phyloP scores from a whole-genome alignment of 2,113 vertebrate species.

The Callorhinus ursinus region DNA sequence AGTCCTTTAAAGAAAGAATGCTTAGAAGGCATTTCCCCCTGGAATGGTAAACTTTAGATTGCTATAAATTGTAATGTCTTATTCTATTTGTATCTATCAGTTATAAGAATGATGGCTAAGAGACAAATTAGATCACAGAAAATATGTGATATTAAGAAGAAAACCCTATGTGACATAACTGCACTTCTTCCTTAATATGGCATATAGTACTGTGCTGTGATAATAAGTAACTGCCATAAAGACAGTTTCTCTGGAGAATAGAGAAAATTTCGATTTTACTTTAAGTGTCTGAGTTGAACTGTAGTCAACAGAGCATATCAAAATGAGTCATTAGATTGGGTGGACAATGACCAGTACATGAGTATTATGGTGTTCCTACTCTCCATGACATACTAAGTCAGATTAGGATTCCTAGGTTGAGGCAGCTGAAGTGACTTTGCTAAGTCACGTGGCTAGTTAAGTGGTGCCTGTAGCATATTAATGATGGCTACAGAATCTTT shows the following conservation, averaged over 20 bases:
- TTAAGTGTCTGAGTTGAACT: slow-evolving; percentile 26
- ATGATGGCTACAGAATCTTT: neutral
- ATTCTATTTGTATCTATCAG: neutral
- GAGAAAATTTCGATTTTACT: neutral
- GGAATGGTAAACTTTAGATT: neutral
- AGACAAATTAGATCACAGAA: neutral
- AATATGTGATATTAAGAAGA: neutral
- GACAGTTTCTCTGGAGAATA: neutral
- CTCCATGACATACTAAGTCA: neutral
- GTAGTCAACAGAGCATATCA: neutral
- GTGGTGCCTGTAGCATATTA: neutral
- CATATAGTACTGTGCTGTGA: neutral
- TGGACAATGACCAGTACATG: neutral
- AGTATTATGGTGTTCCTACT: neutral
- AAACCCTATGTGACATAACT: neutral
- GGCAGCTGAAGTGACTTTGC: neutral
- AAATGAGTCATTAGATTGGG: neutral
- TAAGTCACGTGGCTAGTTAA: neutral
- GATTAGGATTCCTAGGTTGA: neutral
- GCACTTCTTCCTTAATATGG: slow-evolving; percentile 10
- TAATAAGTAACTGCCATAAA: neutral
- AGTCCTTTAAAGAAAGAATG: slow-evolving; percentile 21
- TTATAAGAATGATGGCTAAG: neutral
- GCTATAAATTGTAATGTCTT: neutral
- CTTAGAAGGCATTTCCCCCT: neutral